phyloP scores from a whole-genome alignment of 2,888 invertebrate genomes.

The Disparrhopalites patrizii region DNA sequence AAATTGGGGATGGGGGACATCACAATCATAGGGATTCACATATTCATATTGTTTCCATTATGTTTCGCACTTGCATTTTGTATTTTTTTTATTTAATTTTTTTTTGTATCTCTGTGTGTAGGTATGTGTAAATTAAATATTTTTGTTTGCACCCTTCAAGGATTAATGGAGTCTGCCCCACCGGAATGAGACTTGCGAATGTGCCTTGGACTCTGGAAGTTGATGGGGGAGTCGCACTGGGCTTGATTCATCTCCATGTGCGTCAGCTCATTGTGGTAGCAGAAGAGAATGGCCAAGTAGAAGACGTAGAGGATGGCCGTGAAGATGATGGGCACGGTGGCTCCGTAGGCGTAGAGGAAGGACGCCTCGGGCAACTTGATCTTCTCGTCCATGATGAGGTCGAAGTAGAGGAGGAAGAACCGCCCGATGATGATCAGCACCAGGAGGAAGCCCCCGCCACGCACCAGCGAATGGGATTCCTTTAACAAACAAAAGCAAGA shows the following conservation, averaged over 20 bases:
- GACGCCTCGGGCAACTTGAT: constrained; percentile 33
- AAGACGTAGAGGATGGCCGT: constrained; percentile 38
- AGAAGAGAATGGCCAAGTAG: constrained; percentile 38
- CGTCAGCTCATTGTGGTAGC: constrained; percentile 38
- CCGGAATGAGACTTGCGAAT: constrained; percentile 31
- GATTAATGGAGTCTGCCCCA: constrained; percentile 16
- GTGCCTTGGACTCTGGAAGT: constrained; percentile 34
- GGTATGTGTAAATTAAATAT: constrained; percentile 14
- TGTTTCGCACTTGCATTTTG: too few species aligned
- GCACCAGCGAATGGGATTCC: constrained; percentile 14
- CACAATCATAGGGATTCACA: too few species aligned
- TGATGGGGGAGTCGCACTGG: constrained; percentile 29
- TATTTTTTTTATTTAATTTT: too few species aligned
- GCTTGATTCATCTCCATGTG: constrained; percentile 15
- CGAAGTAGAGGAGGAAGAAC: constrained; percentile 38
- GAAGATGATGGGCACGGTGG: constrained; percentile 37
- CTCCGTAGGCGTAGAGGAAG: constrained; percentile 40
- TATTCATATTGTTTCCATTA: too few species aligned
- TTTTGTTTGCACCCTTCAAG: too few species aligned
- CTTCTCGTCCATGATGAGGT: constrained; percentile 27
- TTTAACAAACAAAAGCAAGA: not conserved
- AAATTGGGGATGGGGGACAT: too few species aligned
- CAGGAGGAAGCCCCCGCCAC: constrained; percentile 10
- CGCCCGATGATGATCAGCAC: constrained; percentile 8
- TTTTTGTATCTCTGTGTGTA: too few species aligned